These are phyloP conservation scores for Stictocephala bisonia DNA, from an alignment of 2,888 invertebrate species.

Conservation along the genomic window DNA sequence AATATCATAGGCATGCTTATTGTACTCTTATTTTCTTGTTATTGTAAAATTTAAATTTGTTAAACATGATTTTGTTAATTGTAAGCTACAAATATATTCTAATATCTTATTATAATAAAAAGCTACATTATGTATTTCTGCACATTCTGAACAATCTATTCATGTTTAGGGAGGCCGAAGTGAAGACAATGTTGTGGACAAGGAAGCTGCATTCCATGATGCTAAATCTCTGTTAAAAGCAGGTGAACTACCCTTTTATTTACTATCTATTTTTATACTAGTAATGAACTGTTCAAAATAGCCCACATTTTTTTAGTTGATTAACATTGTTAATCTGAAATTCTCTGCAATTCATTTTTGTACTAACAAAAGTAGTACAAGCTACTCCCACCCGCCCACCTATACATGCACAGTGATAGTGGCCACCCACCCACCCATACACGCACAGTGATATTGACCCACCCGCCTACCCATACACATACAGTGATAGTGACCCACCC, in stretches of 20 bases:
- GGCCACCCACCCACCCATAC: no score
- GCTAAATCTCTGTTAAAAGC: slow-evolving; percentile 84
- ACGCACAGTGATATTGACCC: no score
- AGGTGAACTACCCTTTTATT: slow-evolving; percentile 66
- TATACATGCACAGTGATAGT: background rate
- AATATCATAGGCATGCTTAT: no score
- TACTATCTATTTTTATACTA: background rate
- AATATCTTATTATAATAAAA: no score
- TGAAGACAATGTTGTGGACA: slow-evolving; percentile 81
- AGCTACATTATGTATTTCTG: no score
- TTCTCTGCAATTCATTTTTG: background rate
- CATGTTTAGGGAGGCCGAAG: slow-evolving; percentile 75
- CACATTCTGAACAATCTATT: no score
- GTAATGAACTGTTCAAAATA: background rate
- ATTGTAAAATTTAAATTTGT: no score
- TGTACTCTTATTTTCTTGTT: no score
- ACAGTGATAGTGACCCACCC: no score
- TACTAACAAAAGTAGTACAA: background rate
- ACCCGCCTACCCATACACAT: no score
- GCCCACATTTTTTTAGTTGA: background rate
- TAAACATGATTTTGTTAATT: no score
- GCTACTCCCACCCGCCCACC: background rate
- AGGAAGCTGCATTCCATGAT: slow-evolving; percentile 79
- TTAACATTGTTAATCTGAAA: background rate
- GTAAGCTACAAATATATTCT: no score